Base-by-base conservation (phyloP, 1,140 invertebrate species). In the Drosophila varians region DNA sequence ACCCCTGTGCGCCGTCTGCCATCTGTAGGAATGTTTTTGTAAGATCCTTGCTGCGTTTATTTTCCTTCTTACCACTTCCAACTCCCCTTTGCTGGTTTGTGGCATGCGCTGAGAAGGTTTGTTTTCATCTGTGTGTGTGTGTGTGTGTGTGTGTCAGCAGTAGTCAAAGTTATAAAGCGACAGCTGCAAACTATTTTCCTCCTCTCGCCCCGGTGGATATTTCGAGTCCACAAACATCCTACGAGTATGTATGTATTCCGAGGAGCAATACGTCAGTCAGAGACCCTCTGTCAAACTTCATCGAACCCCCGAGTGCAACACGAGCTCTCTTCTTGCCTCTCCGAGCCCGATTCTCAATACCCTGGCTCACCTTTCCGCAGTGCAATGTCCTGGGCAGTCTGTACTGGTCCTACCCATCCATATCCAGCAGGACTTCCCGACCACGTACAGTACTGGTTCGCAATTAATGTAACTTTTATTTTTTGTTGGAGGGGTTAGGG, bases 121-220 rank as follows among this genome's bases (percentile, higher is more conserved):
- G 42, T 72, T 46, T 53, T 40, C 31, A 36, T 31, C 23, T 26
- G 14, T 26, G 18, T 43, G 28, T 25, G 42, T 47, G n/a, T 25
- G 34, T 19, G 36, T 43, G 7, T 64, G 2, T 53, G 4, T 36
- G 14, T 43, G 34, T 19, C 46, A 52, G 47, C 56, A 36, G 26
- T 56, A 61, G 57, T 61, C 18, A 61, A 55, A 55, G 52, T 23
- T 38, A 64, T 69, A 73, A 61, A 57, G 61, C 79, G 80, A 80
- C 80, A 86, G 80, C 80, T 86, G 82, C 80, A 86, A 84, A 79
- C 70, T 73, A 72, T 72, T 72, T 47, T 57, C 68, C 52, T 40
- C 31, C 31, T 56, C 14, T 31, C 42, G 46, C 58, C 49, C 42
- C 9, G 28, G 28, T 31, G 9, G 23, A 61, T 40, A n/a, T 25